These are phyloP conservation scores for Euthynnus affinis DNA, from an alignment of 2,797 vertebrate species.

Conservation along the genomic window DNA sequence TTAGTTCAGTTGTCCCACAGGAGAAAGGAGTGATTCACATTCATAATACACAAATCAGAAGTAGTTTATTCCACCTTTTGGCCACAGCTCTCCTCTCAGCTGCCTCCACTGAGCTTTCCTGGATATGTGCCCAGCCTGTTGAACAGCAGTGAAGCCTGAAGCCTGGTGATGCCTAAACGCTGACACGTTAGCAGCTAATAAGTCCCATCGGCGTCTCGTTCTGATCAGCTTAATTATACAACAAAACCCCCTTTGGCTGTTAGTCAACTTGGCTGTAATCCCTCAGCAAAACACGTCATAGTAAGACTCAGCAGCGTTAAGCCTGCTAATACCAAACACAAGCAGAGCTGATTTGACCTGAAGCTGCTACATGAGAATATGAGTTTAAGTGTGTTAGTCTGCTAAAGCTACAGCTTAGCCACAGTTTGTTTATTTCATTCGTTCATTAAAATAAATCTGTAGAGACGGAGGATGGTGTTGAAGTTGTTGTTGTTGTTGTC, in stretches of 20 bases:
- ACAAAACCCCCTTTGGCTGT: conserved; percentile 48
- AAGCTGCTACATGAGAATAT: conserved; percentile 25
- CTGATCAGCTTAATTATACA: conserved; percentile 54
- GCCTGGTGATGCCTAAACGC: conserved; percentile 23
- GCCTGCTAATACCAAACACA: conserved; percentile 52
- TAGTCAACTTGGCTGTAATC: conserved; percentile 36
- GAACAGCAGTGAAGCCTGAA: conserved; percentile 17
- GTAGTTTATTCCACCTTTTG: conserved; percentile 5
- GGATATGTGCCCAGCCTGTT: conserved; percentile 28
- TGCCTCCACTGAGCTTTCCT: background rate
- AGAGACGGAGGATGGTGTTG: background rate
- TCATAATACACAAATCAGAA: background rate
- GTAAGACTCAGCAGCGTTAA: conserved; percentile 31
- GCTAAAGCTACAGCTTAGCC: background rate
- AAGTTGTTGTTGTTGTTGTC: too few species aligned
- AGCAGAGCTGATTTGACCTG: conserved; percentile 40
- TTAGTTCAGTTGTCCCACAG: background rate
- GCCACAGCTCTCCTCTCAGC: background rate
- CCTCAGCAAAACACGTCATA: conserved; percentile 32
- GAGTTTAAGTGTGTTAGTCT: background rate
- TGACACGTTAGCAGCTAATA: conserved; percentile 45
- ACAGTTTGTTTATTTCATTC: background rate
- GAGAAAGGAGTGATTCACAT: background rate
- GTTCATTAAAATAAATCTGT: background rate
- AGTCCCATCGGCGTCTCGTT: conserved; percentile 35